phyloP scores from a whole-genome alignment of 2,113 vertebrate genomes.

The Dicaeum eximium region DNA sequence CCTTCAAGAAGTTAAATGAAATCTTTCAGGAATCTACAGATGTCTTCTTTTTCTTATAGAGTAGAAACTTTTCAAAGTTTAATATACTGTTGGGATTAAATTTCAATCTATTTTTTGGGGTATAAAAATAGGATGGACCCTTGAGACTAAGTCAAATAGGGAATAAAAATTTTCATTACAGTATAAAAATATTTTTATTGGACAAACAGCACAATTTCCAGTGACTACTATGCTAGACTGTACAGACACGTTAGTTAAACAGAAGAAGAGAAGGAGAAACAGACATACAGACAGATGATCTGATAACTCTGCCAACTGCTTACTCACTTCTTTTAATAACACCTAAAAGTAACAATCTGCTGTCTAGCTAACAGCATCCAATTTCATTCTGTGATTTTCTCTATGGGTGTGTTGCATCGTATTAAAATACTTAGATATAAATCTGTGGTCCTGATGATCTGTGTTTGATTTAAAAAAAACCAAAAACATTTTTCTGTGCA shows the following conservation, averaged over 20 bases:
- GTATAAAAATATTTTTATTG: not conserved
- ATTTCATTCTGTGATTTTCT: not conserved
- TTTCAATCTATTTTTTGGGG: not conserved
- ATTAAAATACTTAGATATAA: not conserved
- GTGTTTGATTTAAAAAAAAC: not conserved
- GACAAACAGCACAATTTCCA: not conserved
- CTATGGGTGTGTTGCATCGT: not conserved
- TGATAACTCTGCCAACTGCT: slow-evolving; percentile 23
- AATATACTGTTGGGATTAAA: not conserved
- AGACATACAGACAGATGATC: slow-evolving; percentile 16
- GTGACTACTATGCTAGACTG: not conserved
- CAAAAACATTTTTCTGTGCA: not conserved
- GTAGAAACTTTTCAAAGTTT: not conserved
- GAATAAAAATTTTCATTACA: not conserved
- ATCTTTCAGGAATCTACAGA: not conserved
- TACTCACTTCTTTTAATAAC: slow-evolving; percentile 26
- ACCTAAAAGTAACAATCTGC: slow-evolving; percentile 37
- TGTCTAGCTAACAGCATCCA: not conserved
- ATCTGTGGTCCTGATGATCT: not conserved
- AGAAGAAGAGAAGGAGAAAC: slow-evolving; percentile 23
- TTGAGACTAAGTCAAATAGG: not conserved
- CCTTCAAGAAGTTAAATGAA: not conserved
- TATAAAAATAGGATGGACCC: not conserved
- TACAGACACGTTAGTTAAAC: not conserved
- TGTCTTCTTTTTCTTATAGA: not conserved